Evolutionary conservation across 2,888 invertebrate genomes (phyloP), one percentile per base, ranked within the genome.

Genomic region (Malthinus seriepunctatus): DNA sequence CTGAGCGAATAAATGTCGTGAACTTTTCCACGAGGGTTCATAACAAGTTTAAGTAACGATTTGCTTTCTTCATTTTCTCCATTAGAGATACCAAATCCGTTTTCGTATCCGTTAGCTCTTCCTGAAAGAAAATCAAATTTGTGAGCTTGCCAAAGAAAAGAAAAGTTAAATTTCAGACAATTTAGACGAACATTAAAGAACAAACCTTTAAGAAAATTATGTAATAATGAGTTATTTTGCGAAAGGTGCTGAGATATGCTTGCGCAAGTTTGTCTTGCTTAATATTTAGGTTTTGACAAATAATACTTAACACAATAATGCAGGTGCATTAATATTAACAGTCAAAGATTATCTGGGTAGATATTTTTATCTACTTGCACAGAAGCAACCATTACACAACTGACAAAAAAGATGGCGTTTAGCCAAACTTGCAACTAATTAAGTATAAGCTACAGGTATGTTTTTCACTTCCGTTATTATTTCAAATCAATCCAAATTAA

Each of bases 21-120:
- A 7, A 90, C 82, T 77, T 88, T 86, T 37, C 89, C 89, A 69
- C 85, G 80, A 10, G 90, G 90, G 79, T 90, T 89, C 88, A 90
- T 89, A 72, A 91, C 84, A 66, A 90, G 82, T 73, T 88, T 89
- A 63, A 90, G 76, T 12, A 86, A 82, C 38, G 84, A 77, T 73
- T 84, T 85, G 58, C 66, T 67, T 63, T 64, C 71, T 60, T 79
- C 79, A 71, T 77, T 70, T 15, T 61, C 57, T 3, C 23, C 23
- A 32, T 57, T 51, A 37, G 48, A 63, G 53, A 55, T 56, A 14
- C 55, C 56, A 47, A 57, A 58, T 42, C 65, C 64, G 59, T 64
- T 65, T 61, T 64, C 65, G 7, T 50, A 55, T 8, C 63, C 62
- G 52, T 62, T 63, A 23, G 63, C 66, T 65, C 66, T 52, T 31